A percentile compares a stretch with the other conserved stretches of the same genome.
Evolutionary conservation across 2,888 invertebrate genomes (phyloP).

Genomic region (Tipula unca): DNA sequence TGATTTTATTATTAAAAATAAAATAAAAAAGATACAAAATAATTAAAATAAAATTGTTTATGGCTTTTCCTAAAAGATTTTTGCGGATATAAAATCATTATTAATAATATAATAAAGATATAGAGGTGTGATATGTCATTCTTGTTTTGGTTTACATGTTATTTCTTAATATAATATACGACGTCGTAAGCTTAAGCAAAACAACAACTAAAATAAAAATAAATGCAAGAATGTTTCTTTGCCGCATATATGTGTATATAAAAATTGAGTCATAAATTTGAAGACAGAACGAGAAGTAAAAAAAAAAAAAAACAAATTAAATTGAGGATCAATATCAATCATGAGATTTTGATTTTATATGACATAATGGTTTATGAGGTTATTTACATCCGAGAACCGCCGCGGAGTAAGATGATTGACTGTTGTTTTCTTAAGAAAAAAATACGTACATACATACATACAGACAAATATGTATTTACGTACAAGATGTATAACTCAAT

Average conservation of each 20-base stretch:
- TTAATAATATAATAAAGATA: constrained; percentile 14
- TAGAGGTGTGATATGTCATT: constrained; percentile 8
- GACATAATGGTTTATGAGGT: not conserved
- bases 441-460: not conserved
- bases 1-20: not conserved
- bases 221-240: not conserved
- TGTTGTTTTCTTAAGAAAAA: not conserved
- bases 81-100: constrained; percentile 8
- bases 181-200: not conserved
- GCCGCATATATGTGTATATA: not conserved
- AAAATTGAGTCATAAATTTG: constrained; percentile 8
- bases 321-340: constrained; percentile 14
- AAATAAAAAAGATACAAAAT: not conserved
- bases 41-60: not conserved
- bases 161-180: constrained; percentile 3
- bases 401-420: not conserved
- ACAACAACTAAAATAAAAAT: not conserved
- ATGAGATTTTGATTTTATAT: not conserved
- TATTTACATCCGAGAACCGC: not conserved
- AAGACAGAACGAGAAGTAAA: not conserved
- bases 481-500: not conserved
- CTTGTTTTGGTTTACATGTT: not conserved
- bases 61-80: not conserved
- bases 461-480: not conserved
- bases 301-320: not conserved